phyloP scores from a whole-genome alignment of 2,113 vertebrate genomes.

The Rhadina sibilatrix region DNA sequence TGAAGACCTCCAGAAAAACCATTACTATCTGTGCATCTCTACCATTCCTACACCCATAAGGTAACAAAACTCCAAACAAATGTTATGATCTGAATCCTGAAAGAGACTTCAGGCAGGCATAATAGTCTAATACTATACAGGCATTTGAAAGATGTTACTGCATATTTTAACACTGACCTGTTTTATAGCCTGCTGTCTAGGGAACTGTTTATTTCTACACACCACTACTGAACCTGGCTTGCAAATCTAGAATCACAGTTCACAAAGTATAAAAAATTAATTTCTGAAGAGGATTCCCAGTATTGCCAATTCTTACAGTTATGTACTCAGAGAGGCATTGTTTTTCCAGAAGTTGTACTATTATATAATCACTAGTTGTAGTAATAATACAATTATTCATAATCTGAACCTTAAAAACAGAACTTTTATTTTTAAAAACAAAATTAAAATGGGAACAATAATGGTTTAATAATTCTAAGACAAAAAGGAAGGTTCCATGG shows the following conservation, averaged over 20 bases:
- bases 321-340: neutral
- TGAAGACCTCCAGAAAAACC: neutral
- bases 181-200: slow-evolving; percentile 31
- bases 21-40: neutral
- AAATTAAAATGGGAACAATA: neutral
- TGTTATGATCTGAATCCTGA: neutral
- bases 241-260: slow-evolving; percentile 10
- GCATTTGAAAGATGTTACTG: slow-evolving; percentile 16
- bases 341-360: neutral
- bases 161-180: slow-evolving; percentile 52
- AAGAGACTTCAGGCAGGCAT: neutral
- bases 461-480: neutral
- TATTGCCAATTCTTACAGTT: neutral
- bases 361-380: neutral
- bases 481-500: neutral
- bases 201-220: slow-evolving; percentile 27
- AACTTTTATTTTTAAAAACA: neutral
- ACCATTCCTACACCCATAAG: neutral
- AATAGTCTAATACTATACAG: neutral
- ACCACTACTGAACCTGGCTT: slow-evolving; percentile 32
- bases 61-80: neutral
- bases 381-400: neutral
- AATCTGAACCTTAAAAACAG: neutral
- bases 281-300: neutral
- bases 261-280: neutral